Conservation (phyloP, 2,888 invertebrate genomes). For the Perizoma flavofasciatum region DNA sequence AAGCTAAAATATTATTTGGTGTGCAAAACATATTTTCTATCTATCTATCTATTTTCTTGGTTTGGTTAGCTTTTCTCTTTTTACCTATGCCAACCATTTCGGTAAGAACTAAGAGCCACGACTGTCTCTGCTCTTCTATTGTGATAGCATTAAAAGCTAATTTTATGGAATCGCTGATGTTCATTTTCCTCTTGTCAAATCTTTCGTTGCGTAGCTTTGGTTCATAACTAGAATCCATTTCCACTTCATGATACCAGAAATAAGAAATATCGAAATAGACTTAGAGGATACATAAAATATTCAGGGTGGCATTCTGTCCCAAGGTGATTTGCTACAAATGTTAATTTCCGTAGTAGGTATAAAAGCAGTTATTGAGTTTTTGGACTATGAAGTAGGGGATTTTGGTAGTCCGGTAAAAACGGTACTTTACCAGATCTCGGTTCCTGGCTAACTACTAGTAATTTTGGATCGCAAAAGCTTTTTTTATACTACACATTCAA, state of each 20-base stretch:
- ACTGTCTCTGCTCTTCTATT: conserved; percentile 52
- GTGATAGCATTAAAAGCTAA: conserved; percentile 51
- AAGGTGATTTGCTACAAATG: too few relatives aligned
- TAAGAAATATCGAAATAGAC: conserved; percentile 5
- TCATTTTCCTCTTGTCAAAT: conserved; percentile 21
- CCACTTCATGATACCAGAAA: conserved; percentile 15
- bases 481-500: too few relatives aligned
- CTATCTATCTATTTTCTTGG: not conserved
- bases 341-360: too few relatives aligned
- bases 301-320: not conserved
- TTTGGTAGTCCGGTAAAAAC: too few relatives aligned
- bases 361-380: too few relatives aligned
- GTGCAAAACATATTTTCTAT: too few relatives aligned
- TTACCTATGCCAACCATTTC: conserved; percentile 22
- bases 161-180: conserved; percentile 34
- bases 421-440: too few relatives aligned
- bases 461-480: too few relatives aligned
- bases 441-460: too few relatives aligned
- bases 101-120: conserved; percentile 43
- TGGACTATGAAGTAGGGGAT: too few relatives aligned
- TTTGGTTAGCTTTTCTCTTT: conserved; percentile 3
- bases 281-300: conserved; percentile 6
- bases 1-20: too few relatives aligned
- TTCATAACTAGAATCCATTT: conserved; percentile 19
- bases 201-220: conserved; percentile 27